These are phyloP conservation scores for Laspeyria flexula DNA, from an alignment of 2,888 invertebrate genomes.

Conservation along the genomic window DNA sequence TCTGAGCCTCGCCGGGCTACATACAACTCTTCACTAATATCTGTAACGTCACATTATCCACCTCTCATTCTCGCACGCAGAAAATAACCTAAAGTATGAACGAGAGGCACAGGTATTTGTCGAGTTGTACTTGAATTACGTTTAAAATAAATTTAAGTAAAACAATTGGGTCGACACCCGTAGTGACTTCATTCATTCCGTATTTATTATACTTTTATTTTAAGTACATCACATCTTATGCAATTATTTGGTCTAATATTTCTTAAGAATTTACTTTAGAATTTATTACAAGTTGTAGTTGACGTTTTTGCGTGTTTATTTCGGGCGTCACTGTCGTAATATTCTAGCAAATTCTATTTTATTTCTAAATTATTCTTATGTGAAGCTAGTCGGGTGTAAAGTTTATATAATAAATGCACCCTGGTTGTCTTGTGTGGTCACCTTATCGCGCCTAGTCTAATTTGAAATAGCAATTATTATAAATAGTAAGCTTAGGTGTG, in stretches of 20 bases:
- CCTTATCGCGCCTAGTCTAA: constrained; percentile 62
- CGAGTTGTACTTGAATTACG: constrained; percentile 9
- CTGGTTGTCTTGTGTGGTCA: constrained; percentile 56
- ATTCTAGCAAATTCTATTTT: constrained; percentile 17
- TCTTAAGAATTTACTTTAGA: constrained; percentile 23
- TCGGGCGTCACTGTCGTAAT: neutral
- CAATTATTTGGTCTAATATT: constrained; percentile 12
- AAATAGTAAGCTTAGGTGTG: constrained; percentile 30
- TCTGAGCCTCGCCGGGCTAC: constrained; percentile 40
- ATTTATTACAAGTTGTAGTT: constrained; percentile 2
- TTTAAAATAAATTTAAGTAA: constrained; percentile 26
- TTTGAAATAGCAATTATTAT: constrained; percentile 51
- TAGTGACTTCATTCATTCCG: constrained; percentile 40
- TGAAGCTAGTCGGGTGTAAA: constrained; percentile 41
- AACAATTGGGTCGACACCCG: constrained; percentile 12
- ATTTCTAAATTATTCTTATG: constrained; percentile 18
- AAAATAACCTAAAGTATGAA: neutral
- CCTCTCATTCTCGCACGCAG: neutral
- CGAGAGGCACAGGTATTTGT: neutral
- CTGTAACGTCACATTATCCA: neutral
- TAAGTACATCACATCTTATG: constrained; percentile 34
- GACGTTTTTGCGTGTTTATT: constrained; percentile 10
- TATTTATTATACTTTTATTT: constrained; percentile 29
- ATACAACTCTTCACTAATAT: constrained; percentile 10
- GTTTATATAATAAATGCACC: constrained; percentile 45